These are phyloP conservation scores for Acanthococcus lagerstroemiae DNA, from an alignment of 2,888 invertebrate species.

Conservation along the genomic window DNA sequence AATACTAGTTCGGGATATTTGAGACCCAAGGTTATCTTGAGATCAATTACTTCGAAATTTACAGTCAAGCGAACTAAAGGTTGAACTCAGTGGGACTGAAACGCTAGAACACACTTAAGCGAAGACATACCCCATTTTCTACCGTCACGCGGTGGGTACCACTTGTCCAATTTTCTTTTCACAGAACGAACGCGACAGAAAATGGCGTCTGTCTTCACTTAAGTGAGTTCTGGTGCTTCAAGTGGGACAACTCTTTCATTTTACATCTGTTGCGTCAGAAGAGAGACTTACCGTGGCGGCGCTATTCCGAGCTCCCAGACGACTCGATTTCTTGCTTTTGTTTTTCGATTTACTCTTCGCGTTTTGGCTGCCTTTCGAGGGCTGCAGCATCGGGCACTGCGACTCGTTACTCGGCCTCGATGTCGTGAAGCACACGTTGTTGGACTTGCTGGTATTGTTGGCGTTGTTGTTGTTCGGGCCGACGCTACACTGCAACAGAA, in stretches of 20 bases:
- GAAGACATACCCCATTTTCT: too few relatives aligned
- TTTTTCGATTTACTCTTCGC: slow-evolving; percentile 38
- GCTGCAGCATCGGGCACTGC: slow-evolving; percentile 44
- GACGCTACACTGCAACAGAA: slow-evolving; percentile 59
- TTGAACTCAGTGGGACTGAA: too few relatives aligned
- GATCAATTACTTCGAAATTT: too few relatives aligned
- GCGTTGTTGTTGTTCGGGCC: slow-evolving; percentile 37
- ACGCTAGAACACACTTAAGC: too few relatives aligned
- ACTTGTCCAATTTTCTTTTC: too few relatives aligned
- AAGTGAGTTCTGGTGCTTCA: too few relatives aligned
- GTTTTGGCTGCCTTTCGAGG: slow-evolving; percentile 36
- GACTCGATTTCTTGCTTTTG: slow-evolving; percentile 20
- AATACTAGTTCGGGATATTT: too few relatives aligned
- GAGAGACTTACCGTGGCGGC: slow-evolving; percentile 15
- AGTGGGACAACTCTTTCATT: not conserved
- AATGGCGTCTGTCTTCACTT: too few relatives aligned
- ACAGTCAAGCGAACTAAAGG: too few relatives aligned
- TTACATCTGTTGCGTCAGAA: not conserved
- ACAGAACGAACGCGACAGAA: too few relatives aligned
- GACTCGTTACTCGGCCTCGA: slow-evolving; percentile 56
- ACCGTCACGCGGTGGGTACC: slow-evolving; percentile 29
- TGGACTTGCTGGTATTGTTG: slow-evolving; percentile 1
- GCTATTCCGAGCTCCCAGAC: not conserved
- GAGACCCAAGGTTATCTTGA: too few relatives aligned
- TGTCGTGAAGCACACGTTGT: slow-evolving; percentile 51